phyloP scores from a whole-genome alignment of 2,888 invertebrate species.

The Colletes collaris region DNA sequence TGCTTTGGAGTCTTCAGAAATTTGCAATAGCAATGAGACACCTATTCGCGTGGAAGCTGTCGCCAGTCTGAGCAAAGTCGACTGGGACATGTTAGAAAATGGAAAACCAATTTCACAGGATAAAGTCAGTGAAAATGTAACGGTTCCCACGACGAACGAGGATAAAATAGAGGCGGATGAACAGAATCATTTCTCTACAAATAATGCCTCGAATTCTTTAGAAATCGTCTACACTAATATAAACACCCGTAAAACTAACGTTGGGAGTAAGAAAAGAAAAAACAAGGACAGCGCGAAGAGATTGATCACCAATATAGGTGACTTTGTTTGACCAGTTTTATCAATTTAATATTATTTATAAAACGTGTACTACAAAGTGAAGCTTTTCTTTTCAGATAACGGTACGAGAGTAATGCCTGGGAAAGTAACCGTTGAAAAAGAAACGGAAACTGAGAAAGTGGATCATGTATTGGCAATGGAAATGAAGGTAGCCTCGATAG shows the following conservation, averaged over 20 bases:
- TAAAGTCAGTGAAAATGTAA: background rate
- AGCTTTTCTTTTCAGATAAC: slow-evolving; percentile 3
- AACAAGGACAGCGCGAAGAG: slow-evolving; percentile 6
- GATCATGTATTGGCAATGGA: slow-evolving; percentile 55
- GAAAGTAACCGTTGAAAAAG: background rate
- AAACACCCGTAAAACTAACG: slow-evolving; percentile 36
- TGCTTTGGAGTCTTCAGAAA: slow-evolving; percentile 16
- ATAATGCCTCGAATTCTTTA: slow-evolving; percentile 49
- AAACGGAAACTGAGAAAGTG: background rate
- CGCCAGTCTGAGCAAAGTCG: slow-evolving; percentile 68
- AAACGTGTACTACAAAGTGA: background rate
- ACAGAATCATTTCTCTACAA: slow-evolving; percentile 11
- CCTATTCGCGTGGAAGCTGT: slow-evolving; percentile 69
- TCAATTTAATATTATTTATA: background rate
- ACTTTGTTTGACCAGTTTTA: no score
- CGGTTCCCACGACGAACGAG: slow-evolving; percentile 14
- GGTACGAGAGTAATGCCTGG: background rate
- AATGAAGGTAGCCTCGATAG: slow-evolving; percentile 62
- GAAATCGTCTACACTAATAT: slow-evolving; percentile 64
- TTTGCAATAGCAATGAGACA: slow-evolving; percentile 34
- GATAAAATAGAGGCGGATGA: background rate
- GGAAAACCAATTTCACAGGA: background rate
- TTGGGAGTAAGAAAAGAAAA: slow-evolving; percentile 45
- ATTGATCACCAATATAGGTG: background rate
- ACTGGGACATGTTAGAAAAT: slow-evolving; percentile 69